A percentile compares a stretch with the other conserved stretches of the same genome.
phyloP scores from a whole-genome alignment of 2,113 vertebrate species.

The Phyllostomus discolor region DNA sequence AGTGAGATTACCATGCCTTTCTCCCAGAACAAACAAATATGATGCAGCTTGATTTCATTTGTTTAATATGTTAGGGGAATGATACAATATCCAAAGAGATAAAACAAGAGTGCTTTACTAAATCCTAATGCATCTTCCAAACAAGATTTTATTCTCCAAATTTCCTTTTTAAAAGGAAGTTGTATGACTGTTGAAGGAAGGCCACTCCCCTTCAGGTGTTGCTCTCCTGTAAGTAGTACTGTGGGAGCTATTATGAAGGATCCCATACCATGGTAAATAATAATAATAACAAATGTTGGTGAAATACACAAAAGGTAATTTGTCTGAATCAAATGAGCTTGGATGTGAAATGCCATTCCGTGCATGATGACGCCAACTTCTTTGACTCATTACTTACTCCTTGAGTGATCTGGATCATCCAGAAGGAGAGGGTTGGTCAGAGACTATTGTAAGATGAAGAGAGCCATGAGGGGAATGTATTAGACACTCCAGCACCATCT shows the following conservation, averaged over 20 bases:
- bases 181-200: not conserved
- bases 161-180: not conserved
- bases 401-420: not conserved
- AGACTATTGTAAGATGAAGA: not conserved
- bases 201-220: not conserved
- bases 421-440: not conserved
- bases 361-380: not conserved
- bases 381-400: not conserved
- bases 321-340: not conserved
- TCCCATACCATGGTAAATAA: not conserved
- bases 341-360: not conserved
- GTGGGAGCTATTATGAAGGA: not conserved
- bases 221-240: not conserved
- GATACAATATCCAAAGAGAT: constrained; percentile 23
- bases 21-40: not conserved
- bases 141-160: not conserved
- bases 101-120: constrained; percentile 4
- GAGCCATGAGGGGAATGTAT: not conserved
- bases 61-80: constrained; percentile 25
- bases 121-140: not conserved
- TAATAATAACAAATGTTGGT: not conserved
- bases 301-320: not conserved
- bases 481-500: constrained; percentile 64
- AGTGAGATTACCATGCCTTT: not conserved
- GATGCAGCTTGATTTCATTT: constrained; percentile 22